Percentiles rank a stretch among this genome's conserved stretches.
Conservation (phyloP, 2,888 invertebrate genomes). For the Ashinkailepas kermadecensis region DNA sequence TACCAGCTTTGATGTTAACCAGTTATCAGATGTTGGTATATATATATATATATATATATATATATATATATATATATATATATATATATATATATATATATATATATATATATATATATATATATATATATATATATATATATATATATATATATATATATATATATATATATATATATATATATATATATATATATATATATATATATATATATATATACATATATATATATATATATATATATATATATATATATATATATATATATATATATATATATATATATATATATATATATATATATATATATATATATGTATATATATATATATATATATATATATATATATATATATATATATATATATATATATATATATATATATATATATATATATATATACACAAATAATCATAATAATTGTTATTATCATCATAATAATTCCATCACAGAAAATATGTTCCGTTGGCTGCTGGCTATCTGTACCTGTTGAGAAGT, state of each 20-base stretch:
- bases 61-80: not conserved
- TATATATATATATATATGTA: slow-evolving; percentile 22
- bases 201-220: slow-evolving; percentile 22
- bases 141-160: not conserved
- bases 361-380: not conserved
- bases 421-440: too few species aligned
- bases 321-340: slow-evolving; percentile 12
- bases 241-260: not conserved
- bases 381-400: slow-evolving; percentile 23
- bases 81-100: not conserved
- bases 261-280: not conserved
- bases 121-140: not conserved
- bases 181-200: slow-evolving; percentile 8
- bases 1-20: too few species aligned
- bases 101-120: slow-evolving; percentile 23
- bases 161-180: not conserved
- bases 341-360: slow-evolving; percentile 22
- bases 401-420: not conserved
- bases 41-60: not conserved
- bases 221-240: not conserved
- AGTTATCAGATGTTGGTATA: too few species aligned
- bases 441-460: too few species aligned
- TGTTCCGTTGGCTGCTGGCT: too few species aligned
- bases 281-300: slow-evolving; percentile 20
- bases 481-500: too few species aligned